Base-by-base conservation (phyloP, 2,113 vertebrate genomes). In the Callocephalon fimbriatum region DNA sequence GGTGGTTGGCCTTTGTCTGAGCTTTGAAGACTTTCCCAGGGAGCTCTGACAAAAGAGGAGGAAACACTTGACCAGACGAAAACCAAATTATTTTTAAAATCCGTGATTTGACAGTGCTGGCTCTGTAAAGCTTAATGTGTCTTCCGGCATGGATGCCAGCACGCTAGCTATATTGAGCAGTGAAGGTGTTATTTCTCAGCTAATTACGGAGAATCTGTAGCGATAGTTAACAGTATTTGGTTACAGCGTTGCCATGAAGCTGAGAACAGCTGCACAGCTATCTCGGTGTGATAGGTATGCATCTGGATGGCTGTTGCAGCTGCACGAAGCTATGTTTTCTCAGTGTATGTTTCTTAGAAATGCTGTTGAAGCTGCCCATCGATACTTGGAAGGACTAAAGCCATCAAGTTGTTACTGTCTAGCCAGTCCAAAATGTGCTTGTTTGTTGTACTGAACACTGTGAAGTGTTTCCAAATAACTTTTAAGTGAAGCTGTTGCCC, bases 381-480 rank as follows among this genome's bases (percentile, higher is more conserved):
- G 4, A 6, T 76, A 5, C 48, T 42, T 19, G 12, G 22, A 56
- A 72, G 10, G 50, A 31, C 45, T 20, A 56, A 54, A 73, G 58
- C 50, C 14, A 10, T 40, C 42, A 19, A 54, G 59, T 25, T 77
- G 45, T 58, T 68, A 54, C 10, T 29, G 5, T 62, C 6, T 1
- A n/a, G 32, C 7, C 27, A 23, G 47, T 31, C 67, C 21, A 26
- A 32, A 70, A 51, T 12, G 37, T 0, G 0, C 38, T 58, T 66
- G 13, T 51, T 83, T 77, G 67, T 2, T 2, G 10, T 66, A 25
- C 13, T 80, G 35, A 38, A 51, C 9, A 0, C 16, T 48, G 26
- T 6, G 18, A 38, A 38, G 42, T 42, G 37, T 38, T 85, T 73
- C 37, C 25, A 63, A 6, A 31, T 47, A 17, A 70, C 82, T 77